Evolutionary conservation across 2,888 invertebrate species (phyloP), one percentile per base, ranked within the genome.

Genomic region (Gandaritis pyraliata): DNA sequence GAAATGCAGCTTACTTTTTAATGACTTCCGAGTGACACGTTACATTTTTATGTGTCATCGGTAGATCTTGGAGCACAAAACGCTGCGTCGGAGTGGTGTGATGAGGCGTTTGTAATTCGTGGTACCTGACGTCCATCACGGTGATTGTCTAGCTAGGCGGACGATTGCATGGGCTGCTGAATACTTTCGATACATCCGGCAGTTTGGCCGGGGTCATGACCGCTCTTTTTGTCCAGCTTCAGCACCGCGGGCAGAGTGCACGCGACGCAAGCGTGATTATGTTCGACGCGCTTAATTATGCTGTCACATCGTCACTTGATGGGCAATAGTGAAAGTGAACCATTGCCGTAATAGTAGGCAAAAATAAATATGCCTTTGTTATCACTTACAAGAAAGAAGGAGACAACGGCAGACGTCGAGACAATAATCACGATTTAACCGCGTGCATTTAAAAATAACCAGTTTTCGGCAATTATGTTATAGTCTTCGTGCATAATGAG

Each of bases 111-210:
- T 60, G 57, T 62, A 52, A 58, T 50, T 61, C 53, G 60, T 62
- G 56, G 62, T 62, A 59, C 59, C 60, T 53, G 48, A 63, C 38
- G 58, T 50, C 49, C 15, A 56, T 56, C 60, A 54, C 58, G 33
- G 54, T 50, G 39, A 58, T 48, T 45, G 62, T 55, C 69, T 65
- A 56, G 64, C 69, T 65, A 56, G 64, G 69, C 74, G 68, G 72
- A 69, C 72, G 76, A 72, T 74, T 73, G 73, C 77, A 77, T 68
- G 66, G 60, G 53, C 80, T 85, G 85, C 83, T 81, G 85, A 68
- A 81, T 83, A 88, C 90, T 90, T 90, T 90, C 88, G 85, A 85
- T 88, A 88, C 80, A 86, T 91, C 90, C 91, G 90, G 89, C 89
- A 89, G 82, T 78, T 81, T 80, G 77, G 73, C 71, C 74, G 84